phyloP scores from a whole-genome alignment of 2,888 invertebrate genomes.

The Zele albiditarsus region DNA sequence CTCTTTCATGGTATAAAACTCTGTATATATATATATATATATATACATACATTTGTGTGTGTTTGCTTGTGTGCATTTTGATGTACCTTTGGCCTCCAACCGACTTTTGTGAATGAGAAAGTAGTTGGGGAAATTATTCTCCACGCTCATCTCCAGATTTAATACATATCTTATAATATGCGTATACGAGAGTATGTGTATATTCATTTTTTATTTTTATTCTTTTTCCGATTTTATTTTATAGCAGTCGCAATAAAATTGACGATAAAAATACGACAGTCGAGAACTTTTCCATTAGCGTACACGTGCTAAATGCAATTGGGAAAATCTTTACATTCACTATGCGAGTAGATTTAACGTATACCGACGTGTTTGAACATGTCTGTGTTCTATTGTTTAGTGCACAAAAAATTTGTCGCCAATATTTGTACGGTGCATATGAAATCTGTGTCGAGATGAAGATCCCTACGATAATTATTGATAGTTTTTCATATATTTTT shows the following conservation, averaged over 20 bases:
- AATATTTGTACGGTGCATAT: too few relatives aligned
- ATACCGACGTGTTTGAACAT: too few relatives aligned
- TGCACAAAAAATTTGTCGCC: conserved; percentile 11
- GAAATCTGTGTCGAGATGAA: too few relatives aligned
- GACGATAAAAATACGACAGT: conserved; percentile 29
- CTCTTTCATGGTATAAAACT: background rate
- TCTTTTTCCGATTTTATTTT: background rate
- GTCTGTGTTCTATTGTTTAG: background rate
- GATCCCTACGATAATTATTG: too few relatives aligned
- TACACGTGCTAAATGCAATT: conserved; percentile 26
- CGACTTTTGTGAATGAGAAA: conserved; percentile 8
- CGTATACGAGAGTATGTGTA: background rate
- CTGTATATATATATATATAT: background rate
- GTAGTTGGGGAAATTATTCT: conserved; percentile 4
- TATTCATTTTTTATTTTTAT: background rate
- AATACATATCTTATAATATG: conserved; percentile 1
- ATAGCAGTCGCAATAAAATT: conserved; percentile 3
- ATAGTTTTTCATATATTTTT: too few relatives aligned
- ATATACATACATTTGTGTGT: background rate
- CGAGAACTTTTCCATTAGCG: conserved; percentile 20
- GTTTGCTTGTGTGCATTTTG: background rate
- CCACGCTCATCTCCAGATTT: conserved; percentile 5
- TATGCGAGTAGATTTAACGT: too few relatives aligned
- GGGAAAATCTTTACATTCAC: background rate
- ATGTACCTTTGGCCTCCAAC: background rate